Base-by-base conservation (phyloP, 1,140 invertebrate species). In the Neotoxoptera formosana region DNA sequence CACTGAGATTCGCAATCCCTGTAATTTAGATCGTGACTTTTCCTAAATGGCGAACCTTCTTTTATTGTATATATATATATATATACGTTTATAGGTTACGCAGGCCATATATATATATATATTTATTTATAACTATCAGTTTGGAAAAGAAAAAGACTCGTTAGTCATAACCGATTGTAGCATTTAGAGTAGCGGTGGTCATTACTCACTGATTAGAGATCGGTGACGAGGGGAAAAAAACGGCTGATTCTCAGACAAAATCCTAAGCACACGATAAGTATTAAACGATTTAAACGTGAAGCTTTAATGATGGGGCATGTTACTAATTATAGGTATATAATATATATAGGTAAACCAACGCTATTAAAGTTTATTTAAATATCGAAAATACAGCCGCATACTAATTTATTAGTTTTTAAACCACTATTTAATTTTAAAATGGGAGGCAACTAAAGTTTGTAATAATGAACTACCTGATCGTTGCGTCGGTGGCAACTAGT, bases 11-110 rank as follows among this genome's bases (percentile, higher is more conserved):
- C 41, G 25, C 25, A 30, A 47, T 7, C 41, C 11, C 45, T 48
- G 84, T 87, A 87, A 87, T 87, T 87, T 48, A 6, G 84, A 87
- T 47, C 84, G 11, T 45, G 84, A 45, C 84, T 30, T 87, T 47
- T 87, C 45, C 45, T 7, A 48, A 87, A 87, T 47, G 45, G 17
- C 1, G 0, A 87, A 47, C 45, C 8, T n/a, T n/a, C 30, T n/a
- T 76, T n/a, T 67, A 11, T 67, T 4, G n/a, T n/a, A 30, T 60
- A 67, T n/a, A 14, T n/a, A 76, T n/a, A 30, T 60, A 67, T n/a
- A 14, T n/a, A 67, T 67, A 76, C n/a, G 6, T 67, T 30, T 67
- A n/a, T 11, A n/a, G 60, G 30, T 60, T 60, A 67, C 30, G 30
- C 60, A 30, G 9, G 30, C 30, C 60, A n/a, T n/a, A 23, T 53